phyloP scores from a whole-genome alignment of 1,140 invertebrate genomes.

The Achroia grisella region DNA sequence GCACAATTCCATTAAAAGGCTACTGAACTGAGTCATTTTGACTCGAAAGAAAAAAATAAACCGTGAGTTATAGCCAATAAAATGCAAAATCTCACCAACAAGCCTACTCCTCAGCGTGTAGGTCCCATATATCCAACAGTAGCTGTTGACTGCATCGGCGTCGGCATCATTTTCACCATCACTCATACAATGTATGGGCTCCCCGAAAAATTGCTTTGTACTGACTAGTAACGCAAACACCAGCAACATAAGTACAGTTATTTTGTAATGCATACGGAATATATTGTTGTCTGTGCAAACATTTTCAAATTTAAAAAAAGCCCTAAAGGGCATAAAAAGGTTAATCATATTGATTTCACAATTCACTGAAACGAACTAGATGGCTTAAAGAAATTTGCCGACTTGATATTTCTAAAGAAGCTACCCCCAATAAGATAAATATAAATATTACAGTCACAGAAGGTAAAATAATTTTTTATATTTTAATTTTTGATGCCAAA shows the following conservation, averaged over 20 bases:
- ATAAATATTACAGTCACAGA: too few relatives aligned
- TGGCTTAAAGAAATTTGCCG: not conserved
- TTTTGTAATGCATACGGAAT: constrained; percentile 80
- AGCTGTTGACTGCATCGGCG: constrained; percentile 79
- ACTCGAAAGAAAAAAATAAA: too few relatives aligned
- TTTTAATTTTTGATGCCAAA: too few relatives aligned
- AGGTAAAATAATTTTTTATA: too few relatives aligned
- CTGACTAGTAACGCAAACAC: constrained; percentile 79
- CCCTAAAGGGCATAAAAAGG: constrained; percentile 53
- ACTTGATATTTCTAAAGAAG: not conserved
- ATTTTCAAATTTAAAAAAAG: constrained; percentile 75
- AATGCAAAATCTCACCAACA: constrained; percentile 38
- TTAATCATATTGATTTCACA: constrained; percentile 40
- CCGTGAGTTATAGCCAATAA: not conserved
- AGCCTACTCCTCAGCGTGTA: constrained; percentile 76
- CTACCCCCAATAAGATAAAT: not conserved
- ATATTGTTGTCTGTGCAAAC: constrained; percentile 79
- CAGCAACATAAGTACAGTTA: constrained; percentile 78
- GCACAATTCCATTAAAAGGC: too few relatives aligned
- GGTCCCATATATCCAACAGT: constrained; percentile 86
- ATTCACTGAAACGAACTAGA: not conserved
- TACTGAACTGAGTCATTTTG: too few relatives aligned
- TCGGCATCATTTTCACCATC: constrained; percentile 55
- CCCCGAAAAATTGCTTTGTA: constrained; percentile 83
- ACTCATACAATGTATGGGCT: constrained; percentile 79